phyloP scores from a whole-genome alignment of 2,113 vertebrate genomes.

The Nettapus auritus region DNA sequence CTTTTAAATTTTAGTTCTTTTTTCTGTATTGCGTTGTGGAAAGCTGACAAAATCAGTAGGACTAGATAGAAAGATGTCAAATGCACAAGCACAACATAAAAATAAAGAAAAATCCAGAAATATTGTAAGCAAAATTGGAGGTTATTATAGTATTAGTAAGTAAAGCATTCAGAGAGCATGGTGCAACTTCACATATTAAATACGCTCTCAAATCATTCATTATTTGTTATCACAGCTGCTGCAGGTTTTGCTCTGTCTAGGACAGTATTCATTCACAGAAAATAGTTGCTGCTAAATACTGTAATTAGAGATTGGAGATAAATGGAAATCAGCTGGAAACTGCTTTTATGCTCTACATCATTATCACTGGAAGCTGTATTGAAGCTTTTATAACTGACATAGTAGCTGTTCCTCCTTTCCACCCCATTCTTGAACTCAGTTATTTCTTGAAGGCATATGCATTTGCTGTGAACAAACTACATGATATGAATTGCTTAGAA shows the following conservation, averaged over 20 bases:
- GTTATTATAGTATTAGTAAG: slow-evolving; percentile 19
- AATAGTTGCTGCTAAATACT: slow-evolving; percentile 57
- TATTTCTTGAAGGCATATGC: not conserved
- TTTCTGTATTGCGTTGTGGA: not conserved
- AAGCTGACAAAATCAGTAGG: not conserved
- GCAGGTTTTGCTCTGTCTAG: slow-evolving; percentile 37
- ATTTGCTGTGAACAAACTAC: not conserved
- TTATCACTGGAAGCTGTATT: slow-evolving; percentile 4
- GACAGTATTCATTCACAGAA: slow-evolving; percentile 47
- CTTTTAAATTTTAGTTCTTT: not conserved
- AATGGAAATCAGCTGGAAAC: slow-evolving; percentile 51
- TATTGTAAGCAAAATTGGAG: slow-evolving; percentile 20
- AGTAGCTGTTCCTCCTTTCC: not conserved
- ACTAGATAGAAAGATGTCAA: slow-evolving; percentile 15
- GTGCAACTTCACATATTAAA: slow-evolving; percentile 46
- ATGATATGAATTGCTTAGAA: not conserved
- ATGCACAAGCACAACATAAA: slow-evolving; percentile 17
- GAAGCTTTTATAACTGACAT: slow-evolving; percentile 16
- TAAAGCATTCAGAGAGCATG: slow-evolving; percentile 28
- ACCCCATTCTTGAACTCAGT: not conserved
- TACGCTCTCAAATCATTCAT: slow-evolving; percentile 32
- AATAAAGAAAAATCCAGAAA: slow-evolving; percentile 15
- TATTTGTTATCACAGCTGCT: slow-evolving; percentile 61
- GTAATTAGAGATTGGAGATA: slow-evolving; percentile 57
- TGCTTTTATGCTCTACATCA: slow-evolving; percentile 15